Base-by-base conservation (phyloP, 2,888 invertebrate genomes). In the Polymixis flavicincta region DNA sequence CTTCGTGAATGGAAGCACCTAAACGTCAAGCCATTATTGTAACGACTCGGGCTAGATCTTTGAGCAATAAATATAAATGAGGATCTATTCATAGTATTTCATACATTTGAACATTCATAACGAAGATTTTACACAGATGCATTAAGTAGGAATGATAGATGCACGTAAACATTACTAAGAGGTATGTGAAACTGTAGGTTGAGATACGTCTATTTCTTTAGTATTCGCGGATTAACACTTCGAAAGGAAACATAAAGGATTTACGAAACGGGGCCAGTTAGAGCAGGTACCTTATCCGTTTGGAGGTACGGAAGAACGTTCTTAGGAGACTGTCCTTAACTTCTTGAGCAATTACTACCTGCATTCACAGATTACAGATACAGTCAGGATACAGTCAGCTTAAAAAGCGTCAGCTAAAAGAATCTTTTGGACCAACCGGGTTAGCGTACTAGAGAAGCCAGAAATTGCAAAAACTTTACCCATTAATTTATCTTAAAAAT, bases 11-110 rank as follows among this genome's bases (percentile, higher is more conserved):
- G 55, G 54, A 68, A 78, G 48, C 32, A 45, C 42, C 42, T 45
- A 54, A 78, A 78, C 71, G 61, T 60, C 66, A 57, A 68, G 50
- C 25, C 55, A 75, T 81, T 55, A 81, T 45, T 50, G 13, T 70
- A 71, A 74, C 42, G 61, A 75, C 68, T 65, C 22, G n/a, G 28
- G 69, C 45, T 52, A 70, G 14, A 75, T 69, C 68, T 73, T 69
- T 32, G 37, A 57, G 42, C 54, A 66, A 64, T 67, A 78, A 32
- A 71, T 60, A 69, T 76, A 57, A 80, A 80, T 64, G 57, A 22
- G 60, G 25, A 59, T 64, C 50, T 70, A 52, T 71, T 74, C 25
- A 71, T 79, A 50, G 52, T 70, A 64, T 55, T 37, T 67, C 25
- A 71, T 74, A 60, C 13, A 71, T 67, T 71, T 59, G 5, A 55